Evolutionary conservation across 2,797 vertebrate genomes (phyloP).

Genomic region (Mergus octosetaceus): DNA sequence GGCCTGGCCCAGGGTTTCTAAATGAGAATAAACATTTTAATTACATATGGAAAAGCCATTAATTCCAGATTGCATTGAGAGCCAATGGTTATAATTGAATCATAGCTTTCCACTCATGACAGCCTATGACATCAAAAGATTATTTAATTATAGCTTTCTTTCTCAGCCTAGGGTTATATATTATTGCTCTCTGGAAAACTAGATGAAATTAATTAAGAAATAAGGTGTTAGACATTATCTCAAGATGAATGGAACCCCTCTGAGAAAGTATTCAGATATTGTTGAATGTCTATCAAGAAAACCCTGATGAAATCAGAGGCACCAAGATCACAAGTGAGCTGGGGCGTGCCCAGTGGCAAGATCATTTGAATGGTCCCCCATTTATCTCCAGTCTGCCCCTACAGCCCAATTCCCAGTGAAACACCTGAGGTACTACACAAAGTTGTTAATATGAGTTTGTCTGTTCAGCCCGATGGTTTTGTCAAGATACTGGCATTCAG

Average conservation of each 20-base stretch:
- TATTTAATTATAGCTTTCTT: slow-evolving; percentile 45
- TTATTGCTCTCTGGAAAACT: slow-evolving; percentile 18
- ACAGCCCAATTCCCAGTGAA: neutral
- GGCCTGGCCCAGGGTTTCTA: neutral
- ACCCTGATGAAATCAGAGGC: neutral
- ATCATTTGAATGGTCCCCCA: neutral
- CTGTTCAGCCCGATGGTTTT: neutral
- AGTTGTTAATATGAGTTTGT: neutral
- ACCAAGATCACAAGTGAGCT: neutral
- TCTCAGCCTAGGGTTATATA: neutral
- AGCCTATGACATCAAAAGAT: neutral
- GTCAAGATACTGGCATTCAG: neutral
- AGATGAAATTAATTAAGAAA: slow-evolving; percentile 52
- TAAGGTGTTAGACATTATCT: slow-evolving; percentile 19
- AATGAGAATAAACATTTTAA: slow-evolving; percentile 13
- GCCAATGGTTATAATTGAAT: slow-evolving; percentile 37
- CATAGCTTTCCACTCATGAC: slow-evolving; percentile 26
- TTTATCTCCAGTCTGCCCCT: neutral
- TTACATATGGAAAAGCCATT: slow-evolving; percentile 31
- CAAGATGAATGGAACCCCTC: neutral
- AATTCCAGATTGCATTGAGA: slow-evolving; percentile 27
- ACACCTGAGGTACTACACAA: neutral
- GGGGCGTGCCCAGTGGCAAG: neutral
- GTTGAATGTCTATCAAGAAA: neutral
- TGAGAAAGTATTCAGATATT: neutral